A percentile compares a stretch with the other conserved stretches of the same genome.
phyloP scores from a whole-genome alignment of 1,140 invertebrate species.

The Drosophila busckii region DNA sequence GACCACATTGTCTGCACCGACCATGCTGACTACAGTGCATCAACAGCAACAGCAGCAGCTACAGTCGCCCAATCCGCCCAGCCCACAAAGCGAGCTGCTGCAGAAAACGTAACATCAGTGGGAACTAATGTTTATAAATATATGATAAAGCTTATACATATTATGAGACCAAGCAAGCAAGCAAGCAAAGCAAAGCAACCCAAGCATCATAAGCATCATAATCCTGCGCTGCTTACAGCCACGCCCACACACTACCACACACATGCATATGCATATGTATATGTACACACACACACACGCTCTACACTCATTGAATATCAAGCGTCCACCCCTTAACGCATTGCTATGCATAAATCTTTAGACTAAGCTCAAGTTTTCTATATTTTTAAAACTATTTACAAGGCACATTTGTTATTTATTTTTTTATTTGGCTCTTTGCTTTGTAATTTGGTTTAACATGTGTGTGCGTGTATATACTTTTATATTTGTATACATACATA shows the following conservation, averaged over 20 bases:
- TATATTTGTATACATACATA: too few relatives aligned
- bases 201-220: slow-evolving; percentile 33
- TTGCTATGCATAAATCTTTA: slow-evolving; percentile 38
- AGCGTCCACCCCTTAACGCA: slow-evolving; percentile 23
- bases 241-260: slow-evolving; percentile 2
- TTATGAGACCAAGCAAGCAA: slow-evolving; percentile 67
- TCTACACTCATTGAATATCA: slow-evolving; percentile 10
- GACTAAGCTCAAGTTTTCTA: slow-evolving; percentile 50
- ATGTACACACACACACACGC: slow-evolving; percentile 8
- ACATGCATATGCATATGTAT: slow-evolving; percentile 11
- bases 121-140: slow-evolving; percentile 79
- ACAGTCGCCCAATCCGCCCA: slow-evolving; percentile 72
- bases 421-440: slow-evolving; percentile 34
- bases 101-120: slow-evolving; percentile 79
- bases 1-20: slow-evolving; percentile 71
- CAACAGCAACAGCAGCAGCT: slow-evolving; percentile 43
- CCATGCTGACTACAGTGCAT: slow-evolving; percentile 58
- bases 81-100: slow-evolving; percentile 72
- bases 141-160: slow-evolving; percentile 75
- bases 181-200: slow-evolving; percentile 63
- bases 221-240: slow-evolving; percentile 5
- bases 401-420: slow-evolving; percentile 68
- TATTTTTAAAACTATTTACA: slow-evolving; percentile 56
- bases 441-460: slow-evolving; percentile 27
- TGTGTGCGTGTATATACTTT: slow-evolving; percentile 31